Evolutionary conservation across 2,113 vertebrate genomes (phyloP), one percentile per base, ranked within the genome.

Genomic region (Tachysurus vachellii): DNA sequence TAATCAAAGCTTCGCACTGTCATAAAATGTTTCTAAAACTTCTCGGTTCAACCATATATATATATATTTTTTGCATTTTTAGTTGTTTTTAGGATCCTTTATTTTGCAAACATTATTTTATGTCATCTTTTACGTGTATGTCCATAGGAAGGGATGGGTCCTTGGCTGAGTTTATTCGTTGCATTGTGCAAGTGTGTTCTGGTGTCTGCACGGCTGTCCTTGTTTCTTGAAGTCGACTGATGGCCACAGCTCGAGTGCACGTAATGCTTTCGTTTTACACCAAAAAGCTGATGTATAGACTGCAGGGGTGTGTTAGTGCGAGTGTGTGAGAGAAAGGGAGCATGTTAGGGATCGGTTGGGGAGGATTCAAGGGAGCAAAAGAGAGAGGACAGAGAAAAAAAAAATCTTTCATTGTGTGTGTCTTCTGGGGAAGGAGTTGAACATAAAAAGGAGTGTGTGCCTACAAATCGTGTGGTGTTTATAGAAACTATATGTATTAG

Each of bases 1-100:
- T 95, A 95, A 95, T 96, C 95, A 96, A 96, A 96, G 94, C 92
- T 94, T 94, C 91, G 93, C 92, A 94, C 93, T 71, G 90, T 94
- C 95, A 95, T 95, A 95, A 95, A 96, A 95, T 89, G 87, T 94
- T 94, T 95, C 94, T 96, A 95, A 96, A 96, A 96, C 88, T 80
- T 85, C 80, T 83, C 87, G 75, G 83, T 87, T 86, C 80, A 88
- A 85, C 79, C 57, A 85, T 91, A 85, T 83, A 92, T 61, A 85
- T 83, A 92, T 61, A 75, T 88, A 80, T 90, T 94, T 94, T 86
- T 89, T 89, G 77, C 28, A 87, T 88, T 87, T 88, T 81, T 92
- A 93, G 53, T 92, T 50, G 19, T 75, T 75, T 92, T 85, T 64
- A 90, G 71, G 59, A 50, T 91, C 23, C 16, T 87, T 90, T 87